A percentile compares a stretch with the other conserved stretches of the same genome.
Evolutionary conservation across 2,888 invertebrate species (phyloP).

Genomic region (Melanostoma mellinum): DNA sequence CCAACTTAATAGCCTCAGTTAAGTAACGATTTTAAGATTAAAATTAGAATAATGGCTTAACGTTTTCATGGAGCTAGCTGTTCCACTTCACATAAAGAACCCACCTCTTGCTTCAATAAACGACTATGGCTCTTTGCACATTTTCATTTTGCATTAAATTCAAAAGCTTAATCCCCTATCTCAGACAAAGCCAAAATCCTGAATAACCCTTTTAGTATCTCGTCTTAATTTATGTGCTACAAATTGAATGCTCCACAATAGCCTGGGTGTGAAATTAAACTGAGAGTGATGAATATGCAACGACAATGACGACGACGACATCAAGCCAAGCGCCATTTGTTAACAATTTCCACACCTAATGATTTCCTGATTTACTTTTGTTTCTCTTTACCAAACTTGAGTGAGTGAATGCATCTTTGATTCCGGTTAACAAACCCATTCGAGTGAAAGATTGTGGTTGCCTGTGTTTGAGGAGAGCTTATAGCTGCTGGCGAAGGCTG

Average conservation of each 20-base stretch:
- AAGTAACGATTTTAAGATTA: no score
- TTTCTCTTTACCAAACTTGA: not conserved
- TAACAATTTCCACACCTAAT: constrained; percentile 18
- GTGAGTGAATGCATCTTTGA: not conserved
- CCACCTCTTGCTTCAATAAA: no score
- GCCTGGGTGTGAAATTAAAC: constrained; percentile 23
- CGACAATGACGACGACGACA: not conserved
- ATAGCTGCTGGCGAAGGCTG: not conserved
- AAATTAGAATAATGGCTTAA: no score
- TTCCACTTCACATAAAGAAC: no score
- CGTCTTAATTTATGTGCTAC: not conserved
- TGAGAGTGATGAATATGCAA: constrained; percentile 10
- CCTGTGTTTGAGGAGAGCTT: not conserved
- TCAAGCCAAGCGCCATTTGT: not conserved
- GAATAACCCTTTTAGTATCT: constrained; percentile 17
- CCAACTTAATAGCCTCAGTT: no score
- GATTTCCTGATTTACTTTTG: constrained; percentile 29
- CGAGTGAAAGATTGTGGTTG: constrained; percentile 22
- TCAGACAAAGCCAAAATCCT: not conserved
- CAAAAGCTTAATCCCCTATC: constrained; percentile 23
- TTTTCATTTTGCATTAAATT: constrained; percentile 3
- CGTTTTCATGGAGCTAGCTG: no score
- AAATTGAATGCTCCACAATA: not conserved
- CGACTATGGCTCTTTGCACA: no score
- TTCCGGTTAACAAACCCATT: constrained; percentile 31